Evolutionary conservation across 2,888 invertebrate genomes (phyloP), one percentile per base, ranked within the genome.

Genomic region (Pemphredon lugubris): DNA sequence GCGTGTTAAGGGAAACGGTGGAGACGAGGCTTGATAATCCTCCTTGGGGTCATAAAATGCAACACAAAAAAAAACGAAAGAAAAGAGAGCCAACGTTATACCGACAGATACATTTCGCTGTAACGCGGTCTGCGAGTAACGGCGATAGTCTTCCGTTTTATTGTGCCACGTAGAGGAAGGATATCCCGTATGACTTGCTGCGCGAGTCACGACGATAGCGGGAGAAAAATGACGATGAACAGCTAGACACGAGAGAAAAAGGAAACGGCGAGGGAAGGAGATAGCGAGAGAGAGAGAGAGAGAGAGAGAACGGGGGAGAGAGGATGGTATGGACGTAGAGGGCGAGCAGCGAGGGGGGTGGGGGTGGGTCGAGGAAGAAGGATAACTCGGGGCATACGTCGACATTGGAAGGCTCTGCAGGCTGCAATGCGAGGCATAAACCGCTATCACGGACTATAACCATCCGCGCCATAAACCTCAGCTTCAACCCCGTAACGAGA

Each of bases 391-490:
- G 67, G 74, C 74, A 66, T 54, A 67, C 37, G 69, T 66, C 78
- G 67, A 75, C 69, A 75, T 76, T 50, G 65, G 74, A 65, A 66
- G 65, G 59, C 59, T 51, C 74, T 66, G 66, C 65, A 70, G 48
- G 73, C 75, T 77, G 63, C 73, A 79, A 83, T 75, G 76, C 63
- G 71, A 66, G 77, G 75, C 77, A 83, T 85, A 85, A 85, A 85
- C 81, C 79, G 76, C 82, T 85, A 85, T 85, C 85, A 80, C 79
- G 74, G 76, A 77, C 82, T 84, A 83, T 83, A 83, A 84, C 84
- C 84, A 79, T 82, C 83, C 80, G 73, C 74, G 78, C 79, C 83
- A 82, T 84, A 83, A 79, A 82, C 84, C 74, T 81, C 79, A 81
- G 69, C 72, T 68, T 77, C 76, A 71, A 58, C 60, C 71, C 68